These are phyloP conservation scores for Speoplatyrhinus poulsoni DNA, from an alignment of 2,113 vertebrate species.

Conservation along the genomic window DNA sequence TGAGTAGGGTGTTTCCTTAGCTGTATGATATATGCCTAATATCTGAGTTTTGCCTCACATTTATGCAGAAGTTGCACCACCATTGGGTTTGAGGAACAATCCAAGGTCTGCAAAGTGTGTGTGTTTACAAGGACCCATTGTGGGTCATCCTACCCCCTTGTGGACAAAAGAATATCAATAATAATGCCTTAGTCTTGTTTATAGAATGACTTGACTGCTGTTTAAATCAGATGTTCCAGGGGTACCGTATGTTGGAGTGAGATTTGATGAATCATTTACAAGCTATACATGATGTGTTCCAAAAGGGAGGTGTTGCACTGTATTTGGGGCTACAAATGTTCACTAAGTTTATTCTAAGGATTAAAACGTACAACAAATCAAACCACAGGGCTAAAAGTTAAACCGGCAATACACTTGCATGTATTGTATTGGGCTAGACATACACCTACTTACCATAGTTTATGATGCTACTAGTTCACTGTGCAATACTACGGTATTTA, in stretches of 20 bases:
- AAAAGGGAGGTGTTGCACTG: slow-evolving; percentile 9
- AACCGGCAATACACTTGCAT: slow-evolving; percentile 23
- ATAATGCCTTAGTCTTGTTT: slow-evolving; percentile 37
- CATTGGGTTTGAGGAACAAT: too few species aligned
- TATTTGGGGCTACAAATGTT: slow-evolving; percentile 9
- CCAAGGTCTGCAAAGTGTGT: too few species aligned
- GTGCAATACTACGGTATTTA: too few species aligned
- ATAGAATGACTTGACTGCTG: slow-evolving; percentile 33
- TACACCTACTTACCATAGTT: too few species aligned
- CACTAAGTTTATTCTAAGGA: slow-evolving; percentile 22
- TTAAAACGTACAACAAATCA: neutral
- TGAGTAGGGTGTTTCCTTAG: too few species aligned
- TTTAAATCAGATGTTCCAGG: slow-evolving; percentile 28
- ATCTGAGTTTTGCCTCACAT: too few species aligned
- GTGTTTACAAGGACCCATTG: too few species aligned
- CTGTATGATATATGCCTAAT: too few species aligned
- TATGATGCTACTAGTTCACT: too few species aligned
- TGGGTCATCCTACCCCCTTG: too few species aligned
- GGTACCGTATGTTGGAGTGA: slow-evolving; percentile 27
- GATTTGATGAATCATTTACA: slow-evolving; percentile 60
- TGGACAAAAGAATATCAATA: too few species aligned
- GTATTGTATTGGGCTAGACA: neutral
- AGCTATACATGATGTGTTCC: slow-evolving; percentile 12
- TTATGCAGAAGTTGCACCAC: too few species aligned
- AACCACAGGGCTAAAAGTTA: slow-evolving; percentile 29